Percentiles rank a stretch among this genome's conserved stretches.
Evolutionary conservation across 1,140 invertebrate species (phyloP).

Genomic region (Papilio polyxenes): DNA sequence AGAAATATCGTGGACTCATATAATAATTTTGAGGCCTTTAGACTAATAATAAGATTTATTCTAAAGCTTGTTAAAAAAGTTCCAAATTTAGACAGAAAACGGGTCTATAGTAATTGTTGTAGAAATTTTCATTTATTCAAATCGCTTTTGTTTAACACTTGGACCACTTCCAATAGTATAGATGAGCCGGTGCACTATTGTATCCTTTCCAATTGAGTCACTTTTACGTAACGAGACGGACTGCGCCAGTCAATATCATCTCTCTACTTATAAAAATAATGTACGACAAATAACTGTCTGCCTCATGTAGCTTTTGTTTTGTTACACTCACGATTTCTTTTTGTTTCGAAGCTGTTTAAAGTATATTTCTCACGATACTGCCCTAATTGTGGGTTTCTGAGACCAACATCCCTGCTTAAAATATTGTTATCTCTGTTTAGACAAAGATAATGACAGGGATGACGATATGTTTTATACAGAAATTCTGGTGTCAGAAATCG

Average conservation of each 20-base stretch:
- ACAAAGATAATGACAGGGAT: too few relatives aligned
- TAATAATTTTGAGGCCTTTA: too few relatives aligned
- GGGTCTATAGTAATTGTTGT: not conserved
- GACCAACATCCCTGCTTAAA: too few relatives aligned
- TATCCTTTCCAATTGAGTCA: conserved; percentile 44
- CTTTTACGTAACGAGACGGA: conserved; percentile 44
- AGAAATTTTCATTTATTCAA: not conserved
- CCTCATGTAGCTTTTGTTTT: conserved; percentile 32
- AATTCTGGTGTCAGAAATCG: too few relatives aligned
- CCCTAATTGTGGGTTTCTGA: too few relatives aligned
- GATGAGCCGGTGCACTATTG: conserved; percentile 43
- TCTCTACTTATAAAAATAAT: conserved; percentile 41
- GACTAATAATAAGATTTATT: too few relatives aligned
- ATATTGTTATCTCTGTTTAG: too few relatives aligned
- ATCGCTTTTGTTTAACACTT: conserved; percentile 14
- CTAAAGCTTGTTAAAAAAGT: too few relatives aligned
- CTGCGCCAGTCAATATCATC: conserved; percentile 35
- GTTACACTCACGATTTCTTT: conserved; percentile 34
- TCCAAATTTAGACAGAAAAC: not conserved
- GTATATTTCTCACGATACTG: conserved; percentile 3
- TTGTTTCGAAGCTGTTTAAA: conserved; percentile 8
- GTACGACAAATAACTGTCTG: conserved; percentile 23
- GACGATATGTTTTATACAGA: too few relatives aligned
- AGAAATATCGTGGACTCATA: too few relatives aligned
- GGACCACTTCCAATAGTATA: conserved; percentile 37